These are phyloP conservation scores for Cybosia mesomella DNA, from an alignment of 2,888 invertebrate genomes.

Conservation along the genomic window DNA sequence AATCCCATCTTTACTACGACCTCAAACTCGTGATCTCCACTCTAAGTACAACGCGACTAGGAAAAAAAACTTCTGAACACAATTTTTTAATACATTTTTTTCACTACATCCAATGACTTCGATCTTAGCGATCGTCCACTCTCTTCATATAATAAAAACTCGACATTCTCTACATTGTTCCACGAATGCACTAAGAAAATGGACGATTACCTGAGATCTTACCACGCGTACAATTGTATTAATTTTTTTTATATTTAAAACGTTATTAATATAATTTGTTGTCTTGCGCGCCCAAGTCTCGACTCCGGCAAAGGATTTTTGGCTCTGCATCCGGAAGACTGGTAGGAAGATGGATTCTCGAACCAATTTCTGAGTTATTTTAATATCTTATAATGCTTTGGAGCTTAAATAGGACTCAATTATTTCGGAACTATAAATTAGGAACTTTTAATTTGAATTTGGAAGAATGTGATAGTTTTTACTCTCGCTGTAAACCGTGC, in stretches of 20 bases:
- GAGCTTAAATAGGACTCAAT: slow-evolving; percentile 49
- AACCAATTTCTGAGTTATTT: slow-evolving; percentile 31
- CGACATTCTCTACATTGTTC: slow-evolving; percentile 72
- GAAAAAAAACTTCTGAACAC: slow-evolving; percentile 75
- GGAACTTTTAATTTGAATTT: slow-evolving; percentile 57
- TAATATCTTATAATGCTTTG: slow-evolving; percentile 22
- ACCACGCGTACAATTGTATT: slow-evolving; percentile 83
- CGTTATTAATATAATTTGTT: slow-evolving; percentile 87
- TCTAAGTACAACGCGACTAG: slow-evolving; percentile 76
- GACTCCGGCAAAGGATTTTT: slow-evolving; percentile 64
- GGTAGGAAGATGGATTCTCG: slow-evolving; percentile 69
- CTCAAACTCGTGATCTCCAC: slow-evolving; percentile 56
- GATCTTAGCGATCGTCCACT: slow-evolving; percentile 59
- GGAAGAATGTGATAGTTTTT: background rate
- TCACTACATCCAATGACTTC: slow-evolving; percentile 78
- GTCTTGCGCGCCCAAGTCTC: slow-evolving; percentile 74
- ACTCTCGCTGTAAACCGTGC: background rate
- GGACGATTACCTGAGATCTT: slow-evolving; percentile 61
- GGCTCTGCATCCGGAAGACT: slow-evolving; percentile 79
- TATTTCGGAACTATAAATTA: slow-evolving; percentile 35
- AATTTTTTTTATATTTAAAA: slow-evolving; percentile 85
- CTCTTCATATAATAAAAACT: slow-evolving; percentile 70
- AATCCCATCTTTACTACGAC: slow-evolving; percentile 40
- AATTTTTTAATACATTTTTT: slow-evolving; percentile 73
- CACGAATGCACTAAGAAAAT: slow-evolving; percentile 70